Conservation (phyloP, 1,140 invertebrate species). For the Caenorhabditis briggsae region DNA sequence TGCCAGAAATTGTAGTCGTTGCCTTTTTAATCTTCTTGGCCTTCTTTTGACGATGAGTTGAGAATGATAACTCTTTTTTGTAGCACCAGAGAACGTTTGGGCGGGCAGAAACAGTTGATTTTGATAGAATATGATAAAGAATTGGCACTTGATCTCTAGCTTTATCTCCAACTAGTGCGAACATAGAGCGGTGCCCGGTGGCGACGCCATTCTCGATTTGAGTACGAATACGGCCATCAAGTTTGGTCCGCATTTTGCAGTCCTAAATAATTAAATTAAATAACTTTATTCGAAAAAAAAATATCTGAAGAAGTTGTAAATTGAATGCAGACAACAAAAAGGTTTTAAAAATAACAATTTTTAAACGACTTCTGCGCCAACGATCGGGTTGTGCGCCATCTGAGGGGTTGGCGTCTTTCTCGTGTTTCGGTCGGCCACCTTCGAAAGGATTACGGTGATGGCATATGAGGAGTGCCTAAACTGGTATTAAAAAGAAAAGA, state of each 20-base stretch:
- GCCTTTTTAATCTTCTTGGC: slow-evolving; percentile 90
- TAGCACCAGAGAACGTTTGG: slow-evolving; percentile 97
- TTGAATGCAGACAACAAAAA: not conserved
- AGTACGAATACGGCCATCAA: slow-evolving; percentile 93
- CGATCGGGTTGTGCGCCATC: not conserved
- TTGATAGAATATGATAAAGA: slow-evolving; percentile 95
- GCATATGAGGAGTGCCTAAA: not conserved
- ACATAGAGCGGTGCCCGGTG: slow-evolving; percentile 89
- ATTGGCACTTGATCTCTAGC: slow-evolving; percentile 94
- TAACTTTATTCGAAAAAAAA: not conserved
- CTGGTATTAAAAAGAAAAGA: slow-evolving; percentile 24
- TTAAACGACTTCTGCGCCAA: not conserved
- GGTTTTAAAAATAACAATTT: not conserved
- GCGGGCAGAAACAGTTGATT: slow-evolving; percentile 90
- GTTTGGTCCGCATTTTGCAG: slow-evolving; percentile 84
- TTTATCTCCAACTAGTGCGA: slow-evolving; percentile 95
- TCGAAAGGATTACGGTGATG: not conserved
- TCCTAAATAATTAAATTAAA: not conserved
- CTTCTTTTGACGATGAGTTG: slow-evolving; percentile 91
- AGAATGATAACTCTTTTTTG: slow-evolving; percentile 95
- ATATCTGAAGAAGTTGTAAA: not conserved
- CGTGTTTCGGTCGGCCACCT: not conserved
- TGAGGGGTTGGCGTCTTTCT: not conserved
- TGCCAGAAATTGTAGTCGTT: slow-evolving; percentile 84
- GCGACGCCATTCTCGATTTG: slow-evolving; percentile 97